Evolutionary conservation across 2,888 invertebrate species (phyloP).

Genomic region (Drosophila acutilabella): DNA sequence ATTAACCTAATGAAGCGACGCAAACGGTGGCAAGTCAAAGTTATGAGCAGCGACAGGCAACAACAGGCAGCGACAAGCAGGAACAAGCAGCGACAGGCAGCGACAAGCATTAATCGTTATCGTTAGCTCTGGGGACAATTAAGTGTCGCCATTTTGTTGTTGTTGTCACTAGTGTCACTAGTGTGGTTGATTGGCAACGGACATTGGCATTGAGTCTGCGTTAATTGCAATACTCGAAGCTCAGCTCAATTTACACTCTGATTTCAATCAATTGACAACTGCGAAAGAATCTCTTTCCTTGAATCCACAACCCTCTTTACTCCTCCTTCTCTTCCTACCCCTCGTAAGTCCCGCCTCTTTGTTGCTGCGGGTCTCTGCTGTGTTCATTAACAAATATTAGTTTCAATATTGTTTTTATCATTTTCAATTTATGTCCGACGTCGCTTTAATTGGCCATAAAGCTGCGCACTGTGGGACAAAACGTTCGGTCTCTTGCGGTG

Average conservation of each 20-base stretch:
- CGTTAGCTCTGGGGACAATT: slow-evolving; percentile 63
- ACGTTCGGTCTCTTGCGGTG: background rate
- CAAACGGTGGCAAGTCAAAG: slow-evolving; percentile 42
- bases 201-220: slow-evolving; percentile 45
- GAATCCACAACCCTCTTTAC: background rate
- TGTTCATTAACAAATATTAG: slow-evolving; percentile 74
- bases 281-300: background rate
- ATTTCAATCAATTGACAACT: slow-evolving; percentile 74
- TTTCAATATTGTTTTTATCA: slow-evolving; percentile 76
- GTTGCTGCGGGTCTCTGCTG: slow-evolving; percentile 48
- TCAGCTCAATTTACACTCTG: slow-evolving; percentile 75
- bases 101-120: slow-evolving; percentile 39
- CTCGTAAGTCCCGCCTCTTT: slow-evolving; percentile 11
- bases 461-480: slow-evolving; percentile 31
- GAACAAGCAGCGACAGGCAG: slow-evolving; percentile 16
- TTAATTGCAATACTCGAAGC: slow-evolving; percentile 57
- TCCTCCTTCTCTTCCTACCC: background rate
- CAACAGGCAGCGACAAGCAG: no score
- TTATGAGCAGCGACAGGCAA: slow-evolving; percentile 44
- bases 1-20: slow-evolving; percentile 76
- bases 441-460: slow-evolving; percentile 62
- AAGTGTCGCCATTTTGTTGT: slow-evolving; percentile 69
- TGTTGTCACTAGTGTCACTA: background rate
- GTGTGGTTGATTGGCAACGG: slow-evolving; percentile 54
- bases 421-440: slow-evolving; percentile 65